Evolutionary conservation across 2,113 vertebrate genomes (phyloP).

Genomic region (Chionomys nivalis): DNA sequence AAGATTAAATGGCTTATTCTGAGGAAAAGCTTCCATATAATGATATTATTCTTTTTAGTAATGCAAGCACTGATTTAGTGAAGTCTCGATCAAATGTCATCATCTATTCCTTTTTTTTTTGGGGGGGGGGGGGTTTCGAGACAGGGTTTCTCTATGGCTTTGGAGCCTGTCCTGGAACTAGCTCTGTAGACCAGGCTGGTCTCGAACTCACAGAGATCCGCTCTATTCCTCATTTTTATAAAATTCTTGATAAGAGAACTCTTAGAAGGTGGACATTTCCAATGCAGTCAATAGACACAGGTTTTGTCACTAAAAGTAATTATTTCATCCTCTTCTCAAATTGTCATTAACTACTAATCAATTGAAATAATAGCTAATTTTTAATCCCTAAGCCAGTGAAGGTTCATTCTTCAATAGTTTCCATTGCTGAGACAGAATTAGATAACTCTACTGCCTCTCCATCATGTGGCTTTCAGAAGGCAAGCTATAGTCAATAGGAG

Average conservation of each 20-base stretch:
- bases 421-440: background rate
- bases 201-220: no score
- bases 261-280: background rate
- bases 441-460: background rate
- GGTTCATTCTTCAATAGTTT: background rate
- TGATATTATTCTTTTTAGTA: background rate
- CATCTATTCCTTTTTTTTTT: background rate
- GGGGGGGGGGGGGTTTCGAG: no score
- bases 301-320: background rate
- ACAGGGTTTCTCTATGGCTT: no score
- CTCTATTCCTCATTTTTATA: background rate
- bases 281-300: background rate
- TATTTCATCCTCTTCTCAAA: background rate
- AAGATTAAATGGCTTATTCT: background rate
- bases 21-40: background rate
- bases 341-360: background rate
- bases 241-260: background rate
- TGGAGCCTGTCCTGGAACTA: no score
- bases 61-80: background rate
- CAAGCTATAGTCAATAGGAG: background rate
- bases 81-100: conserved; percentile 8
- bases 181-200: no score
- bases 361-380: background rate
- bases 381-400: background rate
- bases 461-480: background rate